Percentiles rank a stretch among this genome's conserved stretches.
Conservation (phyloP, 2,888 invertebrate genomes). For the Rhogogaster chlorosoma region DNA sequence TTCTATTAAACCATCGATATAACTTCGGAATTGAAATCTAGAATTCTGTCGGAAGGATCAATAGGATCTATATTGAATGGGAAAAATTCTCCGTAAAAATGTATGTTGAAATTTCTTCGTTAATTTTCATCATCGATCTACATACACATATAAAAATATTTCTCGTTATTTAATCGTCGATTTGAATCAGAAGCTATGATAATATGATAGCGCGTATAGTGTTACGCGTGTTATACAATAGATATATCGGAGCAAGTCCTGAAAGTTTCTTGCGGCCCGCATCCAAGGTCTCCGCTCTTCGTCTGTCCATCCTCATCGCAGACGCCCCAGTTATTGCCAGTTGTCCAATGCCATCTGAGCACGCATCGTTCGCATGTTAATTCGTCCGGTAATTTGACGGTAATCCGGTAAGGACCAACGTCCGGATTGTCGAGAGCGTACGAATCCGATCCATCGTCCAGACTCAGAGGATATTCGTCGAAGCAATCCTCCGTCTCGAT, state of each 20-base stretch:
- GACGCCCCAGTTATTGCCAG: slow-evolving; percentile 80
- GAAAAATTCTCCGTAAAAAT: too few relatives aligned
- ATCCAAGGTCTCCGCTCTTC: slow-evolving; percentile 73
- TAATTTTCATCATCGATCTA: too few relatives aligned
- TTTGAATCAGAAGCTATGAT: too few relatives aligned
- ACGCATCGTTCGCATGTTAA: slow-evolving; percentile 80
- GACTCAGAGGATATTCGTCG: slow-evolving; percentile 71
- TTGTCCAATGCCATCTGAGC: slow-evolving; percentile 80
- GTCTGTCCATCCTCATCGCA: slow-evolving; percentile 74
- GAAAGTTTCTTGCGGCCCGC: slow-evolving; percentile 80
- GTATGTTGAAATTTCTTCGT: too few relatives aligned
- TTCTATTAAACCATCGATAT: too few relatives aligned
- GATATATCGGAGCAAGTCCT: slow-evolving; percentile 79
- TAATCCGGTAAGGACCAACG: slow-evolving; percentile 63
- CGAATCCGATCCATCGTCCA: slow-evolving; percentile 69
- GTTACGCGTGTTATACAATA: slow-evolving; percentile 57
- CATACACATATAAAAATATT: too few relatives aligned
- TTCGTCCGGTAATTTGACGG: slow-evolving; percentile 75
- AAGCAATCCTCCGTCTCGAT: slow-evolving; percentile 80
- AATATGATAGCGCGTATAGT: neutral
- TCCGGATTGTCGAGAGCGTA: slow-evolving; percentile 63
- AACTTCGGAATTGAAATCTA: too few relatives aligned
- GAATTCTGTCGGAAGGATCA: too few relatives aligned
- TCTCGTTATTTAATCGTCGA: too few relatives aligned
- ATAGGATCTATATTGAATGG: too few relatives aligned